Evolutionary conservation across 1,140 invertebrate species (phyloP).

Genomic region (Drosophila repleta): DNA sequence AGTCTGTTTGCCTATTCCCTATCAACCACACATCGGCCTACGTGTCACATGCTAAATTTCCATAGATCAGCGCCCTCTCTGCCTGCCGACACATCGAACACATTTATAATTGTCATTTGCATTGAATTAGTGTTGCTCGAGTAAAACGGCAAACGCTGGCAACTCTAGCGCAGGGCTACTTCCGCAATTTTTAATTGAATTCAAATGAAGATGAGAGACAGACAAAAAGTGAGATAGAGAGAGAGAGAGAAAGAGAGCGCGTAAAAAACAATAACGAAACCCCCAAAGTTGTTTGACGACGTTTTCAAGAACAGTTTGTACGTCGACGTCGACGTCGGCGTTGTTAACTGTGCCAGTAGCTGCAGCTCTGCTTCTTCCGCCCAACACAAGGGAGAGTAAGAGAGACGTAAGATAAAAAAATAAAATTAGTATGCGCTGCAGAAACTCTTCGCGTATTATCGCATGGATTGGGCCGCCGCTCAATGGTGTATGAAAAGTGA

Average conservation of each 20-base stretch:
- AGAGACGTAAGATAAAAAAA: conserved; percentile 7
- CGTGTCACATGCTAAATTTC: conserved; percentile 24
- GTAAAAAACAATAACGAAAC: conserved; percentile 24
- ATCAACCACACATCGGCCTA: conserved; percentile 2
- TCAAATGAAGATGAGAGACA: conserved; percentile 27
- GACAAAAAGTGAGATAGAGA: too few relatives aligned
- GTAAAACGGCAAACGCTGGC: conserved; percentile 3
- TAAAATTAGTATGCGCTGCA: conserved; percentile 69
- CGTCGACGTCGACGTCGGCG: conserved; percentile 3
- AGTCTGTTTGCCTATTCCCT: background rate
- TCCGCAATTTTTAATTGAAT: conserved; percentile 72
- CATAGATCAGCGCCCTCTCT: conserved; percentile 21
- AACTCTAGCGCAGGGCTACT: conserved; percentile 51
- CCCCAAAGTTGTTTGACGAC: conserved; percentile 39
- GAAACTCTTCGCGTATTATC: conserved; percentile 40
- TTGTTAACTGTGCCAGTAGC: conserved; percentile 57
- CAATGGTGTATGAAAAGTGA: conserved; percentile 73
- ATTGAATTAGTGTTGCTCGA: conserved; percentile 19
- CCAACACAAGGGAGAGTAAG: conserved; percentile 18
- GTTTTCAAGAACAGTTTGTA: conserved; percentile 68
- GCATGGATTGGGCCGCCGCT: conserved; percentile 22
- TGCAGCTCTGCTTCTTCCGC: conserved; percentile 47
- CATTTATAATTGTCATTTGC: conserved; percentile 27
- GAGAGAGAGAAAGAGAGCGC: background rate
- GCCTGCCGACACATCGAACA: background rate